Percentiles rank a stretch among this genome's conserved stretches.
These are phyloP conservation scores for Austrolebias charrua DNA, from an alignment of 2,797 vertebrate species.

Conservation along the genomic window DNA sequence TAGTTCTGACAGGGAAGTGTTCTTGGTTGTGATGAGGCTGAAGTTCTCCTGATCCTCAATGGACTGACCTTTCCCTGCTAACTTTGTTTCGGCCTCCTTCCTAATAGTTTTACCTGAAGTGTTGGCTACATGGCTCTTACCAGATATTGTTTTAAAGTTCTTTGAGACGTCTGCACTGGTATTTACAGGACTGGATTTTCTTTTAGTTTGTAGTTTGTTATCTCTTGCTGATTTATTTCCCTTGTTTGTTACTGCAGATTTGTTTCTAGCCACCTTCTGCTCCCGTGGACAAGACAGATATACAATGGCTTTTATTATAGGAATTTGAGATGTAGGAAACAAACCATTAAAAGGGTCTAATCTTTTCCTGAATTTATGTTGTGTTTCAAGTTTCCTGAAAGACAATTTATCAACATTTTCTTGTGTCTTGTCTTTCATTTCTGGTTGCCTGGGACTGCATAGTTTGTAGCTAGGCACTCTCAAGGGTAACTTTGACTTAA, in stretches of 20 bases:
- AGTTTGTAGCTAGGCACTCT: constrained; percentile 80
- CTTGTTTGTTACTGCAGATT: constrained; percentile 68
- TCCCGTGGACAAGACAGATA: constrained; percentile 66
- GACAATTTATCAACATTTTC: constrained; percentile 65
- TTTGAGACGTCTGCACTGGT: constrained; percentile 23
- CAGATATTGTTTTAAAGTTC: constrained; percentile 73
- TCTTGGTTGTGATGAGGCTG: constrained; percentile 87
- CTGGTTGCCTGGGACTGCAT: constrained; percentile 73
- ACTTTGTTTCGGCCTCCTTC: constrained; percentile 89
- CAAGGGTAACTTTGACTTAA: constrained; percentile 92
- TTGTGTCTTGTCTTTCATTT: constrained; percentile 72
- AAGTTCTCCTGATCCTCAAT: constrained; percentile 82
- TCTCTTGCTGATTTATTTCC: constrained; percentile 11
- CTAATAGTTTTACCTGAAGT: constrained; percentile 81
- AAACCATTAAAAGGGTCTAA: constrained; percentile 75
- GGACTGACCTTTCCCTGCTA: constrained; percentile 87
- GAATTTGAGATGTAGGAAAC: constrained; percentile 89
- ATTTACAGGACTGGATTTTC: constrained; percentile 73
- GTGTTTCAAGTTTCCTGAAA: constrained; percentile 11
- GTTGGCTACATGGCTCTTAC: constrained; percentile 85
- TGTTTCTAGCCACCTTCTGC: constrained; percentile 66
- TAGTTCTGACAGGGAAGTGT: constrained; percentile 91
- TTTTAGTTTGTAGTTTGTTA: constrained; percentile 80
- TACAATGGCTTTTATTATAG: constrained; percentile 84
- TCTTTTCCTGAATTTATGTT: constrained; percentile 73